These are phyloP conservation scores for Drosophila truncata DNA, from an alignment of 1,140 invertebrate genomes.

Conservation along the genomic window DNA sequence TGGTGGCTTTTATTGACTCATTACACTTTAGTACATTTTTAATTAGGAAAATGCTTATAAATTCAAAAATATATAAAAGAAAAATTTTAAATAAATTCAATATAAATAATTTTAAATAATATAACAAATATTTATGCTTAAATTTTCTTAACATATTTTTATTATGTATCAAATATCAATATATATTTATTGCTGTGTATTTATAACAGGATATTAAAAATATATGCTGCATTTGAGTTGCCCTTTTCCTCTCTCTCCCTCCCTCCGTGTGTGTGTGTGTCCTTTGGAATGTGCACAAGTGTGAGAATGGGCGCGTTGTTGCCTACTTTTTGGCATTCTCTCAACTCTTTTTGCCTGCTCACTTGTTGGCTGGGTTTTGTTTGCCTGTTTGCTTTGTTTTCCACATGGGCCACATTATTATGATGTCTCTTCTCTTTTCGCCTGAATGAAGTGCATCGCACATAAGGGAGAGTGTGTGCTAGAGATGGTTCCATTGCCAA, in stretches of 20 bases:
- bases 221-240: constrained; percentile 43
- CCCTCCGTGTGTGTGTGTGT: constrained; percentile 3
- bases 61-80: too few relatives aligned
- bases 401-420: constrained; percentile 68
- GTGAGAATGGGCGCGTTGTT: constrained; percentile 25
- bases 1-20: constrained; percentile 20
- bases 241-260: not conserved
- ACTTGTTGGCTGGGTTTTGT: constrained; percentile 59
- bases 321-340: constrained; percentile 50
- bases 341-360: constrained; percentile 50
- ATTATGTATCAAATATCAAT: too few relatives aligned
- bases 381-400: constrained; percentile 67
- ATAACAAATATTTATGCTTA: not conserved
- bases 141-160: not conserved
- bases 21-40: not conserved
- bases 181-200: constrained; percentile 1
- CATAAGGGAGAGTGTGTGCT: constrained; percentile 33
- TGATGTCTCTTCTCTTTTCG: constrained; percentile 63
- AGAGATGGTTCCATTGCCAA: constrained; percentile 10
- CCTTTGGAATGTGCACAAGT: constrained; percentile 13
- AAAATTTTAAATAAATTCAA: not conserved
- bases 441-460: constrained; percentile 62
- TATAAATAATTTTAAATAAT: not conserved
- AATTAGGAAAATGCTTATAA: too few relatives aligned
- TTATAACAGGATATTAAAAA: constrained; percentile 67